Base-by-base conservation (phyloP, 2,797 vertebrate genomes). In the Psittacula derbiana region DNA sequence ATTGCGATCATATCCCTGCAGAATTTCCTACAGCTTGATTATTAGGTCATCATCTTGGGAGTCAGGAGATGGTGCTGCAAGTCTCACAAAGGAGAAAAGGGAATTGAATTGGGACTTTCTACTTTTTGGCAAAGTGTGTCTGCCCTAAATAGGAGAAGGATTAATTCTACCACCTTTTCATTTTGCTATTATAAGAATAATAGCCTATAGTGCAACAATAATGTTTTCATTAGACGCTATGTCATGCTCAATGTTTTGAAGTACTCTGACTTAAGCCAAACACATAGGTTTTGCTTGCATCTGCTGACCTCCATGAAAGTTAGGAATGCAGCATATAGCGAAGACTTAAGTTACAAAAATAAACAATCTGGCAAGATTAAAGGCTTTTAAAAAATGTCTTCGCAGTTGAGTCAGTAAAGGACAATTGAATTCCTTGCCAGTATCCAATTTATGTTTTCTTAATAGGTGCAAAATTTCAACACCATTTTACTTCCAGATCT, bases 21-120 rank as follows among this genome's bases (percentile, higher is more conserved):
- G 83, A 88, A 76, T 93, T 86, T 95, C 44, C 33, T 87, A 20
- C 27, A 82, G 28, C 44, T 94, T 95, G 80, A 88, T 95, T 95
- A 95, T 82, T 87, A 86, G 70, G 62, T 86, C 80, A 64, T 79
- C 43, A 24, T 86, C 90, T 33, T 72, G 70, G 55, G 50, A 88
- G 21, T 69, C 57, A 50, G 53, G 44, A 93, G 50, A 62, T 75
- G 40, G 57, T 83, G 31, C 57, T 82, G 11, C 50, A 73, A 67
- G 67, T 40, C 53, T 40, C n/a, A 49, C 12, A 17, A 28, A 73
- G 21, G 17, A 83, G 43, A 73, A 9, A 70, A 84, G 8, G 11
- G 55, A 92, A 55, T 73, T 50, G 23, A 90, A 73, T 74, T 2
- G 5, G 33, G 40, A 18, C 19, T 73, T 73, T 75, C 50, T 60